Evolutionary conservation across 2,797 vertebrate genomes (phyloP), one percentile per base, ranked within the genome.

Genomic region (Aythya fuligula): DNA sequence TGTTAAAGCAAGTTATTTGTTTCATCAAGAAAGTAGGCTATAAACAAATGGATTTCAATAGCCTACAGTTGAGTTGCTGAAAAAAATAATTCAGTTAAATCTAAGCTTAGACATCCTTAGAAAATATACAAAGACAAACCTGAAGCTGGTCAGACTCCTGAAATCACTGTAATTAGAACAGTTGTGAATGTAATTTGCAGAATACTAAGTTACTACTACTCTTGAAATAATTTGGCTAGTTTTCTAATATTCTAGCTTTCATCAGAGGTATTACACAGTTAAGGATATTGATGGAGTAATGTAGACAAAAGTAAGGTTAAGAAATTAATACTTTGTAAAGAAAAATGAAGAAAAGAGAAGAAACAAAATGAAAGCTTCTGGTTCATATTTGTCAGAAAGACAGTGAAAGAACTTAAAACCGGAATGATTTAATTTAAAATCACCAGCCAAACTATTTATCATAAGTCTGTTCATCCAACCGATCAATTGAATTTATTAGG

Each of bases 401-500:
- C 39, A 51, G 18, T 34, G 30, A 67, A 88, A 90, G n/a, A 91
- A 57, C 24, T 84, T 56, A 83, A 91, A 95, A 27, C 8, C 15
- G 81, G n/a, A 75, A 72, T 87, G 39, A 28, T 32, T 66, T 88
- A 82, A 86, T 2, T 75, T n/a, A 90, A 94, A 91, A 81, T 70
- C 36, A 70, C 18, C 28, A 84, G 36, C 7, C 72, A 39, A 91
- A 85, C n/a, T 65, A 80, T 53, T 79, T 57, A 21, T 75, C 54
- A 25, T 36, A 77, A 89, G 30, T 75, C 19, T 56, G 28, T 14
- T 78, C 13, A 85, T 75, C 69, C 81, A 86, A 90, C 22, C 49
- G 75, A 51, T 64, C 9, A 61, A 65, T 9, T 62, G 36, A 84
- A 89, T 32, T 70, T 73, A 57, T 25, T 70, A 67, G 22, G 17